phyloP scores from a whole-genome alignment of 2,888 invertebrate genomes.

The Pammene aurita region DNA sequence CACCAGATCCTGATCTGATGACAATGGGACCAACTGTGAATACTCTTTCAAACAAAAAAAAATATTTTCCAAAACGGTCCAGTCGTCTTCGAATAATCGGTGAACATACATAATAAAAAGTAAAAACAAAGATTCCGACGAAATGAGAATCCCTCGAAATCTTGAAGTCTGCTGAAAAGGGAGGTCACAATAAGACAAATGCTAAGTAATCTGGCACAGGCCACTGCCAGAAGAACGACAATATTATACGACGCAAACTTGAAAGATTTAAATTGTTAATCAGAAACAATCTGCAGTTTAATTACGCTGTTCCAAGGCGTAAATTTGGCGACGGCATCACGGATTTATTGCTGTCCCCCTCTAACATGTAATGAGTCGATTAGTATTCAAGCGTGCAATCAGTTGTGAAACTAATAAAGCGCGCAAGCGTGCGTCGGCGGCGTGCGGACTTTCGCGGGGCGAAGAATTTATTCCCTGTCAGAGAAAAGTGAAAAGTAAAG shows the following conservation, averaged over 20 bases:
- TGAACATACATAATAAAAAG: no score
- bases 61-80: no score
- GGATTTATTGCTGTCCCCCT: constrained; percentile 39
- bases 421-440: constrained; percentile 26
- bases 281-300: constrained; percentile 31
- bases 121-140: no score
- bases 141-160: no score
- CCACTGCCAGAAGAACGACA: background rate
- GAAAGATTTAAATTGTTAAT: constrained; percentile 39
- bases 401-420: constrained; percentile 50
- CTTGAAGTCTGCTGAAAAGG: no score
- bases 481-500: background rate
- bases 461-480: constrained; percentile 5
- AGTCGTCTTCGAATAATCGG: no score
- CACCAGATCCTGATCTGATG: no score
- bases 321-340: constrained; percentile 27
- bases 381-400: constrained; percentile 48
- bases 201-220: no score
- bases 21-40: no score
- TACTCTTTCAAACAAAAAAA: no score
- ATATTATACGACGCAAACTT: constrained; percentile 11
- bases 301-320: constrained; percentile 26
- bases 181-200: no score
- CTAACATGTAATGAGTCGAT: constrained; percentile 43
- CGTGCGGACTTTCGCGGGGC: constrained; percentile 33